Conservation (phyloP, 64 coral and sea anemone species). For the Platygyra sinensis region DNA sequence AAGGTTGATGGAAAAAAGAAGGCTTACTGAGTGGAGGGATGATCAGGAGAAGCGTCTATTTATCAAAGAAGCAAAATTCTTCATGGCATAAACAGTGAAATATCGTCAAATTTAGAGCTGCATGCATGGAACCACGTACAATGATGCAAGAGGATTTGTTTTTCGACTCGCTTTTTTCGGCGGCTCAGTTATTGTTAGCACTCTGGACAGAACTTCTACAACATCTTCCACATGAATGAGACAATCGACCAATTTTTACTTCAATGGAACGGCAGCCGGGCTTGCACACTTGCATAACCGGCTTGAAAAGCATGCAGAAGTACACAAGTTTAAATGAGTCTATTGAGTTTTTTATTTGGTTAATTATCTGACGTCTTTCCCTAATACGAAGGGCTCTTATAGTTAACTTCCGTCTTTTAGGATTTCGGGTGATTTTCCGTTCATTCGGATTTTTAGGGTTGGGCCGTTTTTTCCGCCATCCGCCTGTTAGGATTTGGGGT, state of each 20-base stretch:
- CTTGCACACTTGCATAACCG: conserved; percentile 51
- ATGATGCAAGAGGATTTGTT: conserved; percentile 69
- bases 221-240: too few relatives aligned
- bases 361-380: too few relatives aligned
- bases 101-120: conserved; percentile 8
- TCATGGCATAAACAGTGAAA: conserved; percentile 6
- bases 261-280: too few relatives aligned
- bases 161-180: conserved; percentile 50
- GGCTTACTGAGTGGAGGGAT: not conserved
- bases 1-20: too few relatives aligned
- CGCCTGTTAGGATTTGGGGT: too few relatives aligned
- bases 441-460: too few relatives aligned
- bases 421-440: too few relatives aligned
- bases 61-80: conserved; percentile 12
- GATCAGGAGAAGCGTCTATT: not conserved
- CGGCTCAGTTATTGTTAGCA: not conserved
- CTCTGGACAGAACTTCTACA: conserved; percentile 35
- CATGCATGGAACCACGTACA: conserved; percentile 13
- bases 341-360: too few relatives aligned
- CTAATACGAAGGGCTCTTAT: too few relatives aligned
- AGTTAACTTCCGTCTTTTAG: too few relatives aligned
- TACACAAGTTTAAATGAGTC: too few relatives aligned
- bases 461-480: too few relatives aligned
- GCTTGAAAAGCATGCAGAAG: not conserved
- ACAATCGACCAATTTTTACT: not conserved